These are phyloP conservation scores for Eumaeus atala DNA, from an alignment of 1,140 invertebrate genomes.

Conservation along the genomic window DNA sequence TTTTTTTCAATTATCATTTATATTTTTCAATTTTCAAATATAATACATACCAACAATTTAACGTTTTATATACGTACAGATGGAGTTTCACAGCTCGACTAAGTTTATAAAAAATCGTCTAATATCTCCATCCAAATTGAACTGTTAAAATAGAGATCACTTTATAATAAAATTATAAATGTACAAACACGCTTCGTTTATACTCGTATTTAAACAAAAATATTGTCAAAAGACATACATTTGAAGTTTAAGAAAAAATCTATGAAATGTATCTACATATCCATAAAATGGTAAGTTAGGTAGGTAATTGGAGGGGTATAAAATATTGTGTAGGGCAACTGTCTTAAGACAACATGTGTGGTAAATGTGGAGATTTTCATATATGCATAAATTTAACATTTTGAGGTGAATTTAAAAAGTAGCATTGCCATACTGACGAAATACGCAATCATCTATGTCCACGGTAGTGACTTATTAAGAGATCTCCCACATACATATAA, in stretches of 20 bases:
- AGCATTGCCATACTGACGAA: constrained; percentile 9
- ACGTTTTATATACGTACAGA: too few species aligned
- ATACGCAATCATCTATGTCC: constrained; percentile 6
- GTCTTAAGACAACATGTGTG: not conserved
- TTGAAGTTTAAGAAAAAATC: not conserved
- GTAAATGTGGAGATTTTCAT: not conserved
- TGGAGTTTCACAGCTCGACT: too few species aligned
- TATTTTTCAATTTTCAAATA: too few species aligned
- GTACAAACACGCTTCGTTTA: too few species aligned
- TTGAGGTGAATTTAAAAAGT: not conserved
- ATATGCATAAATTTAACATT: too few species aligned
- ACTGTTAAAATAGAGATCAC: constrained; percentile 2
- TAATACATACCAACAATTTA: too few species aligned
- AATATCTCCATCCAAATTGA: not conserved
- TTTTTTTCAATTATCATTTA: too few species aligned
- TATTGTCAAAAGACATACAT: not conserved
- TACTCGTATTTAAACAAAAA: not conserved
- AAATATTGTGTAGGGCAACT: not conserved
- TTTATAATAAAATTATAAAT: not conserved
- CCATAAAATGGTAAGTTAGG: constrained; percentile 8
- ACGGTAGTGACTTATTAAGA: not conserved
- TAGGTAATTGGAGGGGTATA: not conserved
- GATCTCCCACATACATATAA: not conserved
- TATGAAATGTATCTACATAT: constrained; percentile 9
- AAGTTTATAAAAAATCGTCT: not conserved